Base-by-base conservation (phyloP, 2,888 invertebrate genomes). In the Morpho deidamia region DNA sequence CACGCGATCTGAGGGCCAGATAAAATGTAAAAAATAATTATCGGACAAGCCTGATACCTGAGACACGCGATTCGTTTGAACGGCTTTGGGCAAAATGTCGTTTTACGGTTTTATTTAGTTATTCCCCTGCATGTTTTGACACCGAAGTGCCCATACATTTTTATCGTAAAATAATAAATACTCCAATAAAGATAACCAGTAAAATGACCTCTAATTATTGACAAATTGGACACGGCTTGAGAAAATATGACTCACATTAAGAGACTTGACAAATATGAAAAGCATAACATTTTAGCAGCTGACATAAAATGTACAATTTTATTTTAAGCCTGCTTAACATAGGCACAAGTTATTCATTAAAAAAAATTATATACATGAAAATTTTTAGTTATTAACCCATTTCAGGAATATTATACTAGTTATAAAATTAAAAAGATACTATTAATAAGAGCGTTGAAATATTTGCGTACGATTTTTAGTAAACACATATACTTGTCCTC, bases 181-280 rank as follows among this genome's bases (percentile, higher is more conserved):
- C 33, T 12, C 60, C 59, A 70, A 76, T 79, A 73, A 76, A 80
- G 75, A 80, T 80, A 76, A 75, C 64, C 38, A 49, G 57, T 64
- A 63, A 73, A 70, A 68, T 44, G 47, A 47, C 63, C 64, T 63
- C 67, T 81, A 78, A 81, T 80, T 79, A 78, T 71, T 76, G 78
- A 81, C 79, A 80, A 81, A 81, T 80, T 78, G 75, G 69, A 68
- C 64, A 57, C 62, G 60, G 68, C 59, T 63, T 66, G 61, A 64
- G 66, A 69, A 74, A 70, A 67, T 70, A 71, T 63, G 67, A 63
- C 49, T 64, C 62, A 60, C 62, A 58, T 64, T 60, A 59, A 69
- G 66, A 69, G 59, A 55, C 68, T 68, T 72, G 23, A 32, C 23
- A 43, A 23, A 23, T 23, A 23, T 23, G 4, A 23, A 23, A 23